These are phyloP conservation scores for Drosophila monieri DNA, from an alignment of 2,888 invertebrate species.

Conservation along the genomic window DNA sequence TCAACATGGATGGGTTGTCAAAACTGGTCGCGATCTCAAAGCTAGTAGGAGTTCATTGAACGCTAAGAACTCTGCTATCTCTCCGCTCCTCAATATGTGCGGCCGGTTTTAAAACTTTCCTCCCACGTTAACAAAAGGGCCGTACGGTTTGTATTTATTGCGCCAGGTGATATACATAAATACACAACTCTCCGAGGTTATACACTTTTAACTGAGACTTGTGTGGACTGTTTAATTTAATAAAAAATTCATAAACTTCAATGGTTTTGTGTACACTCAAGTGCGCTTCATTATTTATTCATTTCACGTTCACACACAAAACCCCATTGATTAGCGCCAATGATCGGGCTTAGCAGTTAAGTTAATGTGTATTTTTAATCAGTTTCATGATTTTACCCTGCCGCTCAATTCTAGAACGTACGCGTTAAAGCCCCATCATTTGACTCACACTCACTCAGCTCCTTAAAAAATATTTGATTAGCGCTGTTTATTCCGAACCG, in stretches of 20 bases:
- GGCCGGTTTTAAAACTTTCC: conserved; percentile 3
- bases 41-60: conserved; percentile 57
- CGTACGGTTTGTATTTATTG: background rate
- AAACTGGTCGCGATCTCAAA: conserved; percentile 37
- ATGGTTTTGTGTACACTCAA: background rate
- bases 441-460: background rate
- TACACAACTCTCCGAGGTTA: background rate
- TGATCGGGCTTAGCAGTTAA: background rate
- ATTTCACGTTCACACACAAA: background rate
- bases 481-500: background rate
- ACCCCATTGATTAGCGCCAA: background rate
- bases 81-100: conserved; percentile 50
- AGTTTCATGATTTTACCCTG: background rate
- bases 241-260: background rate
- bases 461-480: background rate
- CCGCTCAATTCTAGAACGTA: background rate
- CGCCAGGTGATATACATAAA: background rate
- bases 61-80: conserved; percentile 46
- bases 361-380: background rate
- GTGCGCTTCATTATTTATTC: background rate
- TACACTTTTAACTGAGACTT: background rate
- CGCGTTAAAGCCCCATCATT: background rate
- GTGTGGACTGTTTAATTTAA: background rate
- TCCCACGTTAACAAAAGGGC: background rate
- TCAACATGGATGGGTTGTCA: conserved; percentile 18